Conservation (phyloP, 2,888 invertebrate genomes). For the Germaria angustata region DNA sequence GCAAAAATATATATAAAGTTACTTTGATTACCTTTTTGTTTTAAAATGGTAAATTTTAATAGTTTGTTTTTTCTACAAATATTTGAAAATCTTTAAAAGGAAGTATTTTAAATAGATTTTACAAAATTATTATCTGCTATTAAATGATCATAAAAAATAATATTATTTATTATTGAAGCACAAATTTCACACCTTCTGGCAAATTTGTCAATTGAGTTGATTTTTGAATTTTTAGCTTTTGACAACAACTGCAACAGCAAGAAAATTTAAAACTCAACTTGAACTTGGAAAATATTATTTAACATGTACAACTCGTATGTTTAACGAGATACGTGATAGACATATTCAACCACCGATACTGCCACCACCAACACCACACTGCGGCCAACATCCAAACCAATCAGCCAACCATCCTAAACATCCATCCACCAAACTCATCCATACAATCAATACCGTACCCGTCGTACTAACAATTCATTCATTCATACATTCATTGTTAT, state of each 20-base stretch:
- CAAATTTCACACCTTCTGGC: conserved; percentile 65
- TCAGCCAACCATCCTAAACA: conserved; percentile 32
- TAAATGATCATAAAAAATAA: not conserved
- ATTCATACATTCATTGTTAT: conserved; percentile 61
- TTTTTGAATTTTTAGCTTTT: conserved; percentile 44
- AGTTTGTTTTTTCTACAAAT: not conserved
- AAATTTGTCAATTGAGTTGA: conserved; percentile 61
- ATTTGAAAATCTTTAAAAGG: conserved; percentile 23
- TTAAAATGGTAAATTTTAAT: conserved; percentile 25
- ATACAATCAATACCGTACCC: conserved; percentile 56
- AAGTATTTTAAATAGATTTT: conserved; percentile 16
- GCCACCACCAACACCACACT: conserved; percentile 30
- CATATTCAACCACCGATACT: conserved; percentile 63
- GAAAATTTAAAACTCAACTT: conserved; percentile 50
- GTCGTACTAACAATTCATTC: conserved; percentile 59
- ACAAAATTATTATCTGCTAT: conserved; percentile 1
- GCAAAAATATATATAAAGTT: conserved; percentile 55
- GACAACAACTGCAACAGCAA: not conserved
- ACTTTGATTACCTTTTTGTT: conserved; percentile 38
- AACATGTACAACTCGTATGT: conserved; percentile 71
- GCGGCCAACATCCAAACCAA: conserved; percentile 47
- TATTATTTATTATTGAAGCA: conserved; percentile 37
- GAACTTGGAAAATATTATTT: conserved; percentile 69
- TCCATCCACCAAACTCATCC: conserved; percentile 38
- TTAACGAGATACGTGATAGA: conserved; percentile 70